Evolutionary conservation across 2,797 vertebrate species (phyloP).

Genomic region (Pygocentrus nattereri): DNA sequence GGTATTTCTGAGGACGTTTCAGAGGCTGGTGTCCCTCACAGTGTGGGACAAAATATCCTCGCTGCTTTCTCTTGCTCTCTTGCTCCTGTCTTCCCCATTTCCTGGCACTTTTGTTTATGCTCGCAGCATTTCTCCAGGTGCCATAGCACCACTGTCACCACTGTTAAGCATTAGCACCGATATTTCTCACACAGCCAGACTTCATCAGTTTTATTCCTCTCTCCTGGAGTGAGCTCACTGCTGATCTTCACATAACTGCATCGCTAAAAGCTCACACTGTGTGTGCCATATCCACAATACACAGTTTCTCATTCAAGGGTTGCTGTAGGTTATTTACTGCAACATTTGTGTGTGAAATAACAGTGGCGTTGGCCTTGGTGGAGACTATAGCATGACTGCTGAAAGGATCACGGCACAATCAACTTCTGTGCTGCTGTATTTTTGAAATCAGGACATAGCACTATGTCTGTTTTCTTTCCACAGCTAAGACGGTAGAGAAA

Average conservation of each 20-base stretch:
- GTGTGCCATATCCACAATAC: background rate
- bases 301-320: background rate
- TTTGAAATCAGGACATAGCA: conserved; percentile 3
- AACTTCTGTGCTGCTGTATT: background rate
- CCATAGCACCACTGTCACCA: conserved; percentile 14
- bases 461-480: background rate
- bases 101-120: conserved; percentile 40
- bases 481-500: background rate
- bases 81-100: background rate
- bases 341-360: background rate
- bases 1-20: conserved; percentile 10
- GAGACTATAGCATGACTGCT: conserved; percentile 1
- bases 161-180: conserved; percentile 26
- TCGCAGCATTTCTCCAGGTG: conserved; percentile 20
- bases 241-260: background rate
- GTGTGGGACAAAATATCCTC: background rate
- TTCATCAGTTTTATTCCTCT: background rate
- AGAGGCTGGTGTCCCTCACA: background rate
- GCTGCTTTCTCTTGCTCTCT: background rate
- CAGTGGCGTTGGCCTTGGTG: conserved; percentile 29
- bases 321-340: conserved; percentile 27
- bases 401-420: conserved; percentile 7
- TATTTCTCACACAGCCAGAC: background rate
- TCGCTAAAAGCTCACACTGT: background rate
- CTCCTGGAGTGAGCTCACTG: conserved; percentile 6